Evolutionary conservation across 2,888 invertebrate species (phyloP), one percentile per base, ranked within the genome.

Genomic region (Seira sanloemensis): DNA sequence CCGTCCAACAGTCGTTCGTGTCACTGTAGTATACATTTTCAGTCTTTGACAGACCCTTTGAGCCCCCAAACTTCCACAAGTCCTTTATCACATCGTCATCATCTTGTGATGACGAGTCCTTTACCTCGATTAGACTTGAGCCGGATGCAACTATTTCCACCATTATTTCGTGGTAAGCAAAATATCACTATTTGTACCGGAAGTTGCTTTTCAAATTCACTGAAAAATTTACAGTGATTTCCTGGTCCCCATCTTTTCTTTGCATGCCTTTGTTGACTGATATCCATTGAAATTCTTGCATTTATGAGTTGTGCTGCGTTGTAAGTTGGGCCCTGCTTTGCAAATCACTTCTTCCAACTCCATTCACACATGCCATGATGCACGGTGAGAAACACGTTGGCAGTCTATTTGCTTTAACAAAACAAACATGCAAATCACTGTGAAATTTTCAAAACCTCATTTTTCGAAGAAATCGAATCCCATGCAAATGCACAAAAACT

Each of bases 71-170:
- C 74, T 78, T 84, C 82, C 79, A 76, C 26, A 78, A 16, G 23
- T 78, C 80, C 46, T 19, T 73, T 58, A 58, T n/a, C 27, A 73
- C 58, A 65, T 19, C 46, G 46, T 58, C 27, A 71, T 71, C 75
- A 67, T 78, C 76, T 27, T 76, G 77, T 27, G 73, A 25, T 21
- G 69, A 27, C 16, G 74, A 75, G 37, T 84, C 81, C 76, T 79
- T 78, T 68, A 88, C 88, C 86, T 88, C 86, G 23, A 88, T 88
- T 37, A 88, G 74, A 62, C 87, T 87, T 58, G 80, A 73, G n/a
- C 81, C 72, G 54, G 88, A 86, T 37, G 84, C 87, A 50, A 86
- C 83, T 46, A 88, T 88, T 67, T 88, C 87, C 76, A 88, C 77
- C 81, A 87, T 85, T 69, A 65, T 86, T 58, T 37, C 76, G 19